Conservation (phyloP, 2,113 vertebrate genomes). For the Sceloporus undulatus region DNA sequence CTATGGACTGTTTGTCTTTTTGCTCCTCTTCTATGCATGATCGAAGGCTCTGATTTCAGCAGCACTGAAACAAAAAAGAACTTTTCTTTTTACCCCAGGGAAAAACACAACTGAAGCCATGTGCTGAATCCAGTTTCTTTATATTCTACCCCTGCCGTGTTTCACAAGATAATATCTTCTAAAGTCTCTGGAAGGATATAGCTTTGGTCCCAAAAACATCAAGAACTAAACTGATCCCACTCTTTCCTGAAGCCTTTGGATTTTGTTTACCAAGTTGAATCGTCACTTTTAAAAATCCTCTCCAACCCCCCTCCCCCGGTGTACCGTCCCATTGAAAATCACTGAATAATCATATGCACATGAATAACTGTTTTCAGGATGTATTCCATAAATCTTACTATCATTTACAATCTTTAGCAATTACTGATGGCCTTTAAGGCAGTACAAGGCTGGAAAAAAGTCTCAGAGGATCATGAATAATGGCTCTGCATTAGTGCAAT, state of each 20-base stretch:
- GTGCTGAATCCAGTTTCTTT: not conserved
- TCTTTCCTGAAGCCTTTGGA: not conserved
- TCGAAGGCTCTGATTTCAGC: not conserved
- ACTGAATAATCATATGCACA: not conserved
- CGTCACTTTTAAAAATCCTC: constrained; percentile 31
- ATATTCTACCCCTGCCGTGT: not conserved
- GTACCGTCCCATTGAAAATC: constrained; percentile 5
- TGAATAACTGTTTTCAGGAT: constrained; percentile 40
- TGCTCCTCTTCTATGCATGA: not conserved
- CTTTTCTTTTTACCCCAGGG: not conserved
- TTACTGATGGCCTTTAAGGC: constrained; percentile 27
- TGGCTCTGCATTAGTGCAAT: not conserved
- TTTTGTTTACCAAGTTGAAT: constrained; percentile 13
- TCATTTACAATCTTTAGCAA: constrained; percentile 41
- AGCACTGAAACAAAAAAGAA: not conserved
- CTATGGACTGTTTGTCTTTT: constrained; percentile 29
- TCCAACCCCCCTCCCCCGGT: not conserved
- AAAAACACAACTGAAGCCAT: not conserved
- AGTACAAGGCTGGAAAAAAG: constrained; percentile 15
- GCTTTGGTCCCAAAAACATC: not conserved
- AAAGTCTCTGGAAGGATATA: constrained; percentile 16
- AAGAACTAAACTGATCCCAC: constrained; percentile 3
- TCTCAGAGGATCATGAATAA: constrained; percentile 34
- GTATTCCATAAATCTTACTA: constrained; percentile 38
- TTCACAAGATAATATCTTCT: not conserved